phyloP scores from a whole-genome alignment of 1,140 invertebrate genomes.

The Zaprionus tsacasi region DNA sequence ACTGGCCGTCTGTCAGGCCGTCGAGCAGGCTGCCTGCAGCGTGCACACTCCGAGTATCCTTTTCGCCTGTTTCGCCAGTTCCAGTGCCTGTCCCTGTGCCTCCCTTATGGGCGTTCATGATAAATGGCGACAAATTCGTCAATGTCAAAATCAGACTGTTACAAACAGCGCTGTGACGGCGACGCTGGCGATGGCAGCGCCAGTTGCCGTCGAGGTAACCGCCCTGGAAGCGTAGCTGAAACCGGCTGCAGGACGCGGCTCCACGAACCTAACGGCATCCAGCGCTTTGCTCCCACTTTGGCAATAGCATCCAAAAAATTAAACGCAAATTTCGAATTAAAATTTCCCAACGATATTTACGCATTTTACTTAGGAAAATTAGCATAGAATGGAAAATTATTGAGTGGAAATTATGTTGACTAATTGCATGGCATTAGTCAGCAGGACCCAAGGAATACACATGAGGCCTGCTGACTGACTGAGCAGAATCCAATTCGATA shows the following conservation, averaged over 20 bases:
- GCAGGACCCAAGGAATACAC: not conserved
- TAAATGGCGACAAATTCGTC: slow-evolving; percentile 73
- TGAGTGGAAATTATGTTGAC: slow-evolving; percentile 46
- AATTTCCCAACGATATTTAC: not conserved
- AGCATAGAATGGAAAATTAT: slow-evolving; percentile 37
- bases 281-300: not conserved
- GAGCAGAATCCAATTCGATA: slow-evolving; percentile 14
- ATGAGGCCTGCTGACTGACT: slow-evolving; percentile 6
- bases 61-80: slow-evolving; percentile 39
- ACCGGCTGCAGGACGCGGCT: slow-evolving; percentile 34
- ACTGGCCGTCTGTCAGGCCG: slow-evolving; percentile 20
- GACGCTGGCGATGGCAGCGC: slow-evolving; percentile 15
- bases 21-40: slow-evolving; percentile 36
- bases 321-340: slow-evolving; percentile 18
- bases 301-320: not conserved
- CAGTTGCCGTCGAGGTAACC: slow-evolving; percentile 34
- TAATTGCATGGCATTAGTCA: slow-evolving; percentile 38
- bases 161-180: slow-evolving; percentile 56
- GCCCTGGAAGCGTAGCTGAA: slow-evolving; percentile 3
- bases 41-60: slow-evolving; percentile 58
- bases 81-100: slow-evolving; percentile 32
- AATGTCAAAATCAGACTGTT: slow-evolving; percentile 81
- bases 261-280: slow-evolving; percentile 14
- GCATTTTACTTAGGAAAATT: not conserved
- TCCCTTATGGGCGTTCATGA: slow-evolving; percentile 69